Evolutionary conservation across 2,113 vertebrate species (phyloP).

Genomic region (Ameiurus melas): DNA sequence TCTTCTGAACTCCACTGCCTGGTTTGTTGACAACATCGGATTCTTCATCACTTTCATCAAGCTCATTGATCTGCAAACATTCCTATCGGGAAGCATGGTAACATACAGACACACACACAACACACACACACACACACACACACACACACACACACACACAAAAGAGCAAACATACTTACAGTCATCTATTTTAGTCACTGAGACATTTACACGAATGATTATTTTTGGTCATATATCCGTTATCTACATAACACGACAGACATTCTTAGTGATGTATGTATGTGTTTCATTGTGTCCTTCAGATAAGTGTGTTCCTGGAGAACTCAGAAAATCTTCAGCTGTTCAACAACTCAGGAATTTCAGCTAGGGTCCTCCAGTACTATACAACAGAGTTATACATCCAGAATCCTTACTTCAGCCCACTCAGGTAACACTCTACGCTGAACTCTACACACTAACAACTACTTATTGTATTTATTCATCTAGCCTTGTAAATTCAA

Average conservation of each 20-base stretch:
- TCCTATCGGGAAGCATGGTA: conserved; percentile 5
- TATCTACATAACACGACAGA: not conserved
- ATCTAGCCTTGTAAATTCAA: conserved; percentile 47
- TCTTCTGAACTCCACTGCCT: conserved; percentile 64
- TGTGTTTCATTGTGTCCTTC: conserved; percentile 1
- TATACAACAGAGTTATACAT: conserved; percentile 58
- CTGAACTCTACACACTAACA: not conserved
- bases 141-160: no score
- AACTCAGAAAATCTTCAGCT: conserved; percentile 64
- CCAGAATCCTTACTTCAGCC: conserved; percentile 51
- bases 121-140: not conserved
- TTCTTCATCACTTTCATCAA: conserved; percentile 52
- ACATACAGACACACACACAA: not conserved
- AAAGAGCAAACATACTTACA: no score
- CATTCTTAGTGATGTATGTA: conserved; percentile 17
- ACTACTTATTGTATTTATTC: conserved; percentile 59
- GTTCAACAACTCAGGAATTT: conserved; percentile 54
- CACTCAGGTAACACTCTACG: not conserved
- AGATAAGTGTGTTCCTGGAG: conserved; percentile 56
- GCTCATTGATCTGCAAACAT: conserved; percentile 5
- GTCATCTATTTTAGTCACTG: no score
- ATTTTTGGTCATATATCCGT: not conserved
- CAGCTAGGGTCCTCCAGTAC: conserved; percentile 46
- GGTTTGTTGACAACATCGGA: conserved; percentile 65
- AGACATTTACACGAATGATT: no score